Percentiles rank a stretch among this genome's conserved stretches.
Evolutionary conservation across 2,797 vertebrate genomes (phyloP).

Genomic region (Tokudaia tokunoshimensis): DNA sequence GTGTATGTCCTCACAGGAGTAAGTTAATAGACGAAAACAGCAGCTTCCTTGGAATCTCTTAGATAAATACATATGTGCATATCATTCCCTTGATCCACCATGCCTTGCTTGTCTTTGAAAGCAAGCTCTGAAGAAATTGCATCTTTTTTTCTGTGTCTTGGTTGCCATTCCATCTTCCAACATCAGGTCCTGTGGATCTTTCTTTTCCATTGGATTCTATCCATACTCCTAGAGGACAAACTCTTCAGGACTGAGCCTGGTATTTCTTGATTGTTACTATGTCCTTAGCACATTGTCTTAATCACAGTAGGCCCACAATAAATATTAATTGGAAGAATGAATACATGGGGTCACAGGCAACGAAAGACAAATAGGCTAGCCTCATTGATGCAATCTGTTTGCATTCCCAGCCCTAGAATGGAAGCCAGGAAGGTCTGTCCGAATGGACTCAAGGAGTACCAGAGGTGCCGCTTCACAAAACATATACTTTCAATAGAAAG

Average conservation of each 20-base stretch:
- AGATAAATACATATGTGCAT: conserved; percentile 46
- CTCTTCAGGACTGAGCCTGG: background rate
- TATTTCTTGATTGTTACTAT: background rate
- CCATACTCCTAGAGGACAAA: background rate
- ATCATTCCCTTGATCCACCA: background rate
- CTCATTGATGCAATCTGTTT: background rate
- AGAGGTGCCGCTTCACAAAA: background rate
- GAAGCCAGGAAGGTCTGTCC: background rate
- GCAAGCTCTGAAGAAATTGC: background rate
- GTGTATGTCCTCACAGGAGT: conserved; percentile 23
- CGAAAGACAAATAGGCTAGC: background rate
- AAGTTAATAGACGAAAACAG: conserved; percentile 61
- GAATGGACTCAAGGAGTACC: background rate
- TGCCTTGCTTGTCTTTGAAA: background rate
- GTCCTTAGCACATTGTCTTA: background rate
- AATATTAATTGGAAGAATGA: background rate
- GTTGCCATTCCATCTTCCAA: background rate
- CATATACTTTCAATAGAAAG: background rate
- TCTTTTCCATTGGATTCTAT: background rate
- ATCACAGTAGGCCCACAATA: background rate
- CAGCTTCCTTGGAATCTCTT: conserved; percentile 66
- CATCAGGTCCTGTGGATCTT: background rate
- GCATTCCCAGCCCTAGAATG: background rate
- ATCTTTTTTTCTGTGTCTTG: background rate
- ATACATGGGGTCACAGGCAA: background rate